Evolutionary conservation across 2,113 vertebrate species (phyloP), one percentile per base, ranked within the genome.

Genomic region (Notarius lentiginosus): DNA sequence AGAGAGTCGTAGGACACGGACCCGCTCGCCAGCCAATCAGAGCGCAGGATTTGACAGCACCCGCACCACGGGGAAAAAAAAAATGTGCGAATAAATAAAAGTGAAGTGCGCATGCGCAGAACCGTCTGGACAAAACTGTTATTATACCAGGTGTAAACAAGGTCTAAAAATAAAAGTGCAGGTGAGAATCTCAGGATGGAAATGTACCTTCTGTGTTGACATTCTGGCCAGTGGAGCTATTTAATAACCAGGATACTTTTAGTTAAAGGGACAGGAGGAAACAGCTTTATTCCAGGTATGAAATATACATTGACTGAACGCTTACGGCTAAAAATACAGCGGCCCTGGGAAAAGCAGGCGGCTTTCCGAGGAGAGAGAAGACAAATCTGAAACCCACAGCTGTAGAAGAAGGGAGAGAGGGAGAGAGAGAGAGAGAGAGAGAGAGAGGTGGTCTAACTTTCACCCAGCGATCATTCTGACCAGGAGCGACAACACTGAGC

Each of bases 261-360:
- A 7, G 12, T 27, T 55, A 2, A 30, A 56, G 12, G 24, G 1
- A 12, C 2, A 15, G 20, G 22, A 76, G 49, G 0, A 53, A 0
- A 60, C 5, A 18, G n/a, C 27, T 72, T 41, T 41, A 41, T 22
- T 34, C 24, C 51, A 83, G 41, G 65, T 53, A 75, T 15, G 49
- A 51, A 47, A 61, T 73, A 65, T 79, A 24, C 14, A 34, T 77
- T 56, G 0, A 75, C 2, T 83, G 49, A 22, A 66, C 80, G 60
- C 80, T 70, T 53, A 24, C 49, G 55, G 87, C 84, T 88, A 90
- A 76, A 88, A 89, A 88, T 90, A 90, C 75, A 72, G 56, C 34
- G 51, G 72, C 75, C 76, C 75, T 58, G 53, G 55, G 34, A 60
- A 84, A 88, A 72, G n/a, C 53, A 82, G 56, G 27, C 53, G 51